Percentiles rank a stretch among this genome's conserved stretches.
Conservation (phyloP, 2,113 vertebrate genomes). For the Elephas maximus region DNA sequence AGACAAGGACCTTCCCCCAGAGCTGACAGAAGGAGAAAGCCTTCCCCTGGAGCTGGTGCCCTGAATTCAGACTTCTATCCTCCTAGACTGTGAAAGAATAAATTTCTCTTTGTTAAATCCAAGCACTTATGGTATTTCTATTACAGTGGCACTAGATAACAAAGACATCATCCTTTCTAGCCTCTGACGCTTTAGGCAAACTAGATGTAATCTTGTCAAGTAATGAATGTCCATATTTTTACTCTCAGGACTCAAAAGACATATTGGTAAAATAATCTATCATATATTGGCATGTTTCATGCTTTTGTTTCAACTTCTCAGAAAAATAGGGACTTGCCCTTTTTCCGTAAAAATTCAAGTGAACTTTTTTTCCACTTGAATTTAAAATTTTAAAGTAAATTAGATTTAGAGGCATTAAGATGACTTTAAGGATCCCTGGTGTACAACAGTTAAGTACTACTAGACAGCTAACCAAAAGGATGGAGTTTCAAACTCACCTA, state of each 20-base stretch:
- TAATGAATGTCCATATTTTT: neutral
- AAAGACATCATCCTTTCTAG: neutral
- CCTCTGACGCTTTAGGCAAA: conserved; percentile 12
- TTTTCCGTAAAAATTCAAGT: conserved; percentile 1
- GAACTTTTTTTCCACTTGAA: neutral
- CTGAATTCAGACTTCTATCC: no score
- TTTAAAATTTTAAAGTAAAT: conserved; percentile 40
- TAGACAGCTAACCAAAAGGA: no score
- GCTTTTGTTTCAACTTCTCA: conserved; percentile 47
- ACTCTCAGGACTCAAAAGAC: conserved; percentile 37
- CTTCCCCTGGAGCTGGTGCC: no score
- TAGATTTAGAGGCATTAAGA: neutral
- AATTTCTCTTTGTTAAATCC: no score
- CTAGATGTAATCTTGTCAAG: neutral
- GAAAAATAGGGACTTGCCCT: conserved; percentile 16
- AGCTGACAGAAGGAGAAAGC: no score
- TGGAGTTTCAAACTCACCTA: no score
- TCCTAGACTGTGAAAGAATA: no score
- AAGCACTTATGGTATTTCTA: no score
- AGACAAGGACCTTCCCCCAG: no score
- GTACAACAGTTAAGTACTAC: no score
- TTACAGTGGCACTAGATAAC: neutral
- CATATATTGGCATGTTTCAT: conserved; percentile 5
- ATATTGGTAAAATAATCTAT: conserved; percentile 4
- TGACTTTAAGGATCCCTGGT: neutral